Evolutionary conservation across 2,113 vertebrate species (phyloP).

Genomic region (Harpagus bidentatus): DNA sequence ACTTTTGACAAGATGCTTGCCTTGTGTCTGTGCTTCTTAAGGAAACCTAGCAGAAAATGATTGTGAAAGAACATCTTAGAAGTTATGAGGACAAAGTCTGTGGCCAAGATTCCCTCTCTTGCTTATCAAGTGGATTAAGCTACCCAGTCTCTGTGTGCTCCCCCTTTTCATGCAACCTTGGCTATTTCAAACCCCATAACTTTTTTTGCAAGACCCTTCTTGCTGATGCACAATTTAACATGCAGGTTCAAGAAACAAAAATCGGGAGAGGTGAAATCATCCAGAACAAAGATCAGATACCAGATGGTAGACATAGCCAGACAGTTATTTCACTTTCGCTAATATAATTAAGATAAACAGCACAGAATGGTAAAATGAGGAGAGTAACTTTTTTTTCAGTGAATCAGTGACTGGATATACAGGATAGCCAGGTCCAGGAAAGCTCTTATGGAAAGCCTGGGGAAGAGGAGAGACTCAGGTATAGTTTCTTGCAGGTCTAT

Average conservation of each 20-base stretch:
- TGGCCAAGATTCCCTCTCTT: not conserved
- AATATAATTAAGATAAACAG: not conserved
- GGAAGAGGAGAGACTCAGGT: accelerated
- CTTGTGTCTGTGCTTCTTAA: not conserved
- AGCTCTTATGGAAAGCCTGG: not conserved
- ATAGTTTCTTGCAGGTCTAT: not conserved
- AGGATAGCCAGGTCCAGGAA: not conserved
- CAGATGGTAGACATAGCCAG: not conserved
- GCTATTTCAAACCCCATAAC: not conserved
- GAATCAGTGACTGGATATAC: not conserved
- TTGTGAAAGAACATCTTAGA: not conserved
- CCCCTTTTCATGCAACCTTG: not conserved
- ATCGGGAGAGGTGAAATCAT: not conserved
- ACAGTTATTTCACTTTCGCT: not conserved
- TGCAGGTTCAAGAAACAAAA: not conserved
- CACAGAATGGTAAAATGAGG: not conserved
- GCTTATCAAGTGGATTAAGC: not conserved
- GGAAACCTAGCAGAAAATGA: not conserved
- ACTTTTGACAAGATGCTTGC: not conserved
- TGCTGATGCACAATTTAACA: not conserved
- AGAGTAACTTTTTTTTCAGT: not conserved
- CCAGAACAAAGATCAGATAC: not conserved
- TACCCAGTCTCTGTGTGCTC: not conserved
- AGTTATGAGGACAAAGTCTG: not conserved
- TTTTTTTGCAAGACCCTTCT: not conserved